Percentiles rank a stretch among this genome's conserved stretches.
Conservation (phyloP, 2,113 vertebrate species). For the Charadrius vociferus region DNA sequence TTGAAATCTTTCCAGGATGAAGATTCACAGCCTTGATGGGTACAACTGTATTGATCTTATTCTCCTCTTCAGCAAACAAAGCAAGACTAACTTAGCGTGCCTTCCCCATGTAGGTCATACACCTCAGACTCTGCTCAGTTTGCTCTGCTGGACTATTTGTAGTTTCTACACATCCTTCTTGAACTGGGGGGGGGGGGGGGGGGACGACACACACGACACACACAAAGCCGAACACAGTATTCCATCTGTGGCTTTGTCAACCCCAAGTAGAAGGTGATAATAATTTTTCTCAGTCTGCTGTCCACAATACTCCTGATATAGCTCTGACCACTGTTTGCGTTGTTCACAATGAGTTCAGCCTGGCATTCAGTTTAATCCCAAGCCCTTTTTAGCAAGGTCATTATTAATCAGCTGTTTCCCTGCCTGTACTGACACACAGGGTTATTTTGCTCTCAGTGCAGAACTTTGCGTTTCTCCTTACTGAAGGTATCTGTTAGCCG, state of each 20-base stretch:
- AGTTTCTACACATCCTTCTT: neutral
- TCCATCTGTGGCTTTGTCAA: neutral
- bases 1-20: neutral
- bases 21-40: neutral
- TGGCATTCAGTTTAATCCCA: neutral
- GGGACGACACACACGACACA: too few species aligned
- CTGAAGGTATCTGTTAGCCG: neutral
- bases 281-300: neutral
- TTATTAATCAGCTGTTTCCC: neutral
- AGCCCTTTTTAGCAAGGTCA: neutral
- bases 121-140: neutral
- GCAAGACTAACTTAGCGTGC: neutral
- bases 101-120: neutral
- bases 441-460: neutral
- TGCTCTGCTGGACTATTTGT: neutral
- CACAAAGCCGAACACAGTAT: neutral
- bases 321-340: neutral
- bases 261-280: neutral
- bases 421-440: neutral
- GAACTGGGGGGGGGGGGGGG: neutral
- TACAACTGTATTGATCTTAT: neutral
- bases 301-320: neutral
- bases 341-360: neutral
- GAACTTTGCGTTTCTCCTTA: neutral
- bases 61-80: neutral